Evolutionary conservation across 2,113 vertebrate genomes (phyloP).

Genomic region (Sialia sialis): DNA sequence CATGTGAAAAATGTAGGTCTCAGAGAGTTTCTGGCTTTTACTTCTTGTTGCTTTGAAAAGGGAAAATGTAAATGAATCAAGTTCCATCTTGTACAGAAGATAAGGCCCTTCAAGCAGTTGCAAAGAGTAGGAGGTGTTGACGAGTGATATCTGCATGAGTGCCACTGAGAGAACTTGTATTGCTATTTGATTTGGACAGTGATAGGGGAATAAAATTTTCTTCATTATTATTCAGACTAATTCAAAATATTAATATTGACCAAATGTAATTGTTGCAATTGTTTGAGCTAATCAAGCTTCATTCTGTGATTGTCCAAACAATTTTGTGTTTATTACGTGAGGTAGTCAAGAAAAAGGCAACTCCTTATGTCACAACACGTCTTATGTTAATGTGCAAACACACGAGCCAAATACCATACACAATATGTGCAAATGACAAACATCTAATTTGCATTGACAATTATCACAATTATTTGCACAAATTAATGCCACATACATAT

Average conservation of each 20-base stretch:
- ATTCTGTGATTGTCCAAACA: background rate
- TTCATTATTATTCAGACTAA: constrained; percentile 6
- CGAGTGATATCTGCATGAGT: background rate
- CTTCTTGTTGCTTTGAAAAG: background rate
- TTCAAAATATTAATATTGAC: background rate
- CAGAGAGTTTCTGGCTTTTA: background rate
- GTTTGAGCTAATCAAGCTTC: constrained; percentile 1
- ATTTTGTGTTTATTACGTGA: background rate
- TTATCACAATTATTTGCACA: background rate
- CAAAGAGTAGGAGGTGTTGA: constrained; percentile 30
- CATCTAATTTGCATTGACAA: background rate
- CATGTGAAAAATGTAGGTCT: background rate
- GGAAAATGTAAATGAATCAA: background rate
- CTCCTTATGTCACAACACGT: background rate
- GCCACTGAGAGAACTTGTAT: constrained; percentile 21
- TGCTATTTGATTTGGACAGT: background rate
- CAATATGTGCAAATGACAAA: background rate
- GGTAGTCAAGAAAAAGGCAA: background rate
- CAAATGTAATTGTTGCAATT: constrained; percentile 38
- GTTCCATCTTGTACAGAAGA: constrained; percentile 24
- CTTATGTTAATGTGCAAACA: background rate
- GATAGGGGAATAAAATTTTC: constrained; percentile 8
- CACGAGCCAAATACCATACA: background rate
- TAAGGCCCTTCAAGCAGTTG: background rate
- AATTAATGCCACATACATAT: background rate